Percentiles rank a stretch among this genome's conserved stretches.
Evolutionary conservation across 2,113 vertebrate genomes (phyloP).

Genomic region (Cinclus cinclus): DNA sequence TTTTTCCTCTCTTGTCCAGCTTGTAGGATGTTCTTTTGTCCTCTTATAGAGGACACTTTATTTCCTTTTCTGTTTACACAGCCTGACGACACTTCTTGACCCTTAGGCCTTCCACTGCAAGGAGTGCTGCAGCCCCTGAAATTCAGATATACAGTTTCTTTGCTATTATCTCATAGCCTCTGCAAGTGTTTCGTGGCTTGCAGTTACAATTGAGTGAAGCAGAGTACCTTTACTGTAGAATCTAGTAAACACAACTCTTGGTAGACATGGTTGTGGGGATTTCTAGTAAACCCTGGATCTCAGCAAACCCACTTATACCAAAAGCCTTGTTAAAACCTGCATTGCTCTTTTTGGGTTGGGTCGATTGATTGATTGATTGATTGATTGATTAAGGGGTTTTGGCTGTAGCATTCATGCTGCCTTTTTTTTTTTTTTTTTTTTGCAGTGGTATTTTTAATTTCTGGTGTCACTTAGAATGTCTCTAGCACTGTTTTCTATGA

Average conservation of each 20-base stretch:
- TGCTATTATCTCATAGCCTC: background rate
- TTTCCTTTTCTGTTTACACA: background rate
- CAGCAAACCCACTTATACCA: background rate
- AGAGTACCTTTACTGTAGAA: background rate
- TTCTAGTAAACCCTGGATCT: background rate
- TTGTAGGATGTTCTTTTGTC: background rate
- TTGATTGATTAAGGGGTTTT: too few relatives aligned
- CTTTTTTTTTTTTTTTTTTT: too few relatives aligned
- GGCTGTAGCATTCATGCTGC: background rate
- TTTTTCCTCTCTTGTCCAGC: background rate
- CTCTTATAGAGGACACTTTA: background rate
- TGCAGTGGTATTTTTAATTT: background rate
- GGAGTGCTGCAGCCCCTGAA: background rate
- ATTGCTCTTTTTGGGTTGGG: background rate
- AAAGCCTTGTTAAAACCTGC: background rate
- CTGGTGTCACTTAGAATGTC: background rate
- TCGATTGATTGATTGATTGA: too few relatives aligned
- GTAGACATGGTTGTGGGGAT: background rate
- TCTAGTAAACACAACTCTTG: background rate
- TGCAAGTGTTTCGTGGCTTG: background rate
- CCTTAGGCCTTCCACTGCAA: background rate
- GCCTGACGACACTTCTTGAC: background rate
- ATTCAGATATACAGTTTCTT: background rate
- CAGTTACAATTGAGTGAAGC: background rate
- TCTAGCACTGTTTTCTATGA: background rate